Conservation (phyloP, 1,140 invertebrate species). For the Listronotus oregonensis region DNA sequence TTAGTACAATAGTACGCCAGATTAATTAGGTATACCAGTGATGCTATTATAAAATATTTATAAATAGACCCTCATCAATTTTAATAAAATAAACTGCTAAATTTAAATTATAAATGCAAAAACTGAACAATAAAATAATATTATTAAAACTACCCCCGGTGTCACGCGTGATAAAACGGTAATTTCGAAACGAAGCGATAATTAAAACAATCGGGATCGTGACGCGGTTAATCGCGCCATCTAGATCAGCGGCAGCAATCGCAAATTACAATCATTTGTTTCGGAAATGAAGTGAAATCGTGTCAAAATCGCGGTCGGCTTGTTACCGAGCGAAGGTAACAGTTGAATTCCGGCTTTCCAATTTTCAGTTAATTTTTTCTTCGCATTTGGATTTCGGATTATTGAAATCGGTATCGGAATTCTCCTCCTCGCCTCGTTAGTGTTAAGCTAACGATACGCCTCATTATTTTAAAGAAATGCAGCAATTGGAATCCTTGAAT, state of each 20-base stretch:
- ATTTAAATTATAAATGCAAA: not conserved
- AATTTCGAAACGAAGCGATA: constrained; percentile 29
- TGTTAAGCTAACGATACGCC: constrained; percentile 27
- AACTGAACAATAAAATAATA: constrained; percentile 4
- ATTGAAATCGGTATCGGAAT: constrained; percentile 23
- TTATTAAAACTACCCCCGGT: constrained; percentile 12
- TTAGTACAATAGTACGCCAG: too few species aligned
- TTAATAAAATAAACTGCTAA: too few species aligned
- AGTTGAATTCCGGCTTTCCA: constrained; percentile 16
- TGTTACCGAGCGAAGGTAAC: constrained; percentile 42
- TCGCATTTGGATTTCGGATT: constrained; percentile 14
- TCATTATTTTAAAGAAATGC: constrained; percentile 22
- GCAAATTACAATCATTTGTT: constrained; percentile 57
- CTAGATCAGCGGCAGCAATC: constrained; percentile 46
- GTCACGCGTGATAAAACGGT: constrained; percentile 23
- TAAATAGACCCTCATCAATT: too few species aligned
- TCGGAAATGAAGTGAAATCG: constrained; percentile 55
- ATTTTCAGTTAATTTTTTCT: constrained; percentile 34
- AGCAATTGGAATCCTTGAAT: too few species aligned
- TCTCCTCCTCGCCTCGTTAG: constrained; percentile 18
- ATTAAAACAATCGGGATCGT: constrained; percentile 35
- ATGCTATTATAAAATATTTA: too few species aligned
- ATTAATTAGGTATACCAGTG: too few species aligned
- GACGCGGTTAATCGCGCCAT: constrained; percentile 43
- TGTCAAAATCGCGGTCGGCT: constrained; percentile 55